Evolutionary conservation across 1,140 invertebrate genomes (phyloP), one percentile per base, ranked within the genome.

Genomic region (Diabrotica virgifera): DNA sequence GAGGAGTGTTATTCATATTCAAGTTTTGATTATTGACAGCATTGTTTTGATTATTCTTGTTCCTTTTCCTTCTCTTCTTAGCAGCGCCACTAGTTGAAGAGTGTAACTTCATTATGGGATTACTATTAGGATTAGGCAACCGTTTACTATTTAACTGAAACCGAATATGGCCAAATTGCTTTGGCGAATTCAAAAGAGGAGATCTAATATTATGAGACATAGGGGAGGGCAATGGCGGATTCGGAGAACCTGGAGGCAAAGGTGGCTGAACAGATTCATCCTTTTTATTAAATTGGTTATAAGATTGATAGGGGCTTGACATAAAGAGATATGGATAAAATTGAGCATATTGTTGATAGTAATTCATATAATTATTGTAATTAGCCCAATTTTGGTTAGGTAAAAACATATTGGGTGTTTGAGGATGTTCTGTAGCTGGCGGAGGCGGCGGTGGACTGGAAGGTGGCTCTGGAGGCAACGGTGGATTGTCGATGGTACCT

Each of bases 41-140:
- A 78, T 82, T 78, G 84, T 80, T 79, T 77, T 84, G 77, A 76
- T 84, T 83, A 76, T 87, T 89, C 77, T 88, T 88, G 68, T 87
- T 88, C 70, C 70, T 85, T 77, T 90, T 90, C 63, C 89, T 85
- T 75, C 90, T 90, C 79, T 90, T 91, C 81, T 90, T 90, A 6
- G 84, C 81, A 24, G 82, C 82, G 54, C 83, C 85, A 64, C 84
- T 86, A 66, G 82, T 87, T 5, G 70, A 65, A 8, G 76, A 75
- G 38, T 38, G 66, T 51, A 40, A 13, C 35, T 63, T 53, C 40
- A 67, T 8, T 35, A 73, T 69, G 8, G 64, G 69, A 63, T 72
- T 74, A 36, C 56, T 68, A 54, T 67, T 68, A 24, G 24, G 24
- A 46, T 46, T 46, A 51, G 67, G 68, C 56, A 65, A 63, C 13